A percentile compares a stretch with the other conserved stretches of the same genome.
phyloP scores from a whole-genome alignment of 2,113 vertebrate genomes.

The Sebastes fasciatus region DNA sequence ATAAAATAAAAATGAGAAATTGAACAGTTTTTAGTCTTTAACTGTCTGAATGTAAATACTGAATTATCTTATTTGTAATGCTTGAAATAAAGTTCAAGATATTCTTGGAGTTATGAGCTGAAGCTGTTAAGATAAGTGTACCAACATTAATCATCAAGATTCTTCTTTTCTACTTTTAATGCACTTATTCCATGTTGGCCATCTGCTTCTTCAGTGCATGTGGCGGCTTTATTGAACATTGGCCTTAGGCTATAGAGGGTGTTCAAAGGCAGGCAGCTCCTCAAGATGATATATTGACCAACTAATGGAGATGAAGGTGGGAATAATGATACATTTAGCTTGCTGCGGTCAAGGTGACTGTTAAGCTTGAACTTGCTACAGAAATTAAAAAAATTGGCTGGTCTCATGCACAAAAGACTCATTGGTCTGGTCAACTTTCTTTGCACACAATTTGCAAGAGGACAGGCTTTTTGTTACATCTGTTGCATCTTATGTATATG shows the following conservation, averaged over 20 bases:
- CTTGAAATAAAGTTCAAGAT: neutral
- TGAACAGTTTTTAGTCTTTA: no score
- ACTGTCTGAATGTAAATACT: no score
- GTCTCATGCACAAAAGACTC: neutral
- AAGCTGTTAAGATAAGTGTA: neutral
- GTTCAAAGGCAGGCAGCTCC: slow-evolving; percentile 3
- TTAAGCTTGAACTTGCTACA: neutral
- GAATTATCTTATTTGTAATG: no score
- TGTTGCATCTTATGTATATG: no score
- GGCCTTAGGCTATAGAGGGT: neutral
- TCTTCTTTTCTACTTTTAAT: neutral
- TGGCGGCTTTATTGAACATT: slow-evolving; percentile 5
- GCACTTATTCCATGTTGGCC: neutral
- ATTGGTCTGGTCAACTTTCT: neutral
- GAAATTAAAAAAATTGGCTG: neutral
- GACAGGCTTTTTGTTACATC: no score
- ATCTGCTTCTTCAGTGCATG: slow-evolving; percentile 5
- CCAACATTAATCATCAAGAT: neutral
- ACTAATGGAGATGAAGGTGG: neutral
- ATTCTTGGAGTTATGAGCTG: neutral
- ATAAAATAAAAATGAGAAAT: neutral
- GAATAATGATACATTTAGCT: neutral
- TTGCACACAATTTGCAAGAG: no score
- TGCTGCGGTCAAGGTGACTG: neutral
- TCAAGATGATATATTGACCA: slow-evolving; percentile 11